Conservation (phyloP, 92 coral and sea anemone species). For the Galaxea fascicularis region DNA sequence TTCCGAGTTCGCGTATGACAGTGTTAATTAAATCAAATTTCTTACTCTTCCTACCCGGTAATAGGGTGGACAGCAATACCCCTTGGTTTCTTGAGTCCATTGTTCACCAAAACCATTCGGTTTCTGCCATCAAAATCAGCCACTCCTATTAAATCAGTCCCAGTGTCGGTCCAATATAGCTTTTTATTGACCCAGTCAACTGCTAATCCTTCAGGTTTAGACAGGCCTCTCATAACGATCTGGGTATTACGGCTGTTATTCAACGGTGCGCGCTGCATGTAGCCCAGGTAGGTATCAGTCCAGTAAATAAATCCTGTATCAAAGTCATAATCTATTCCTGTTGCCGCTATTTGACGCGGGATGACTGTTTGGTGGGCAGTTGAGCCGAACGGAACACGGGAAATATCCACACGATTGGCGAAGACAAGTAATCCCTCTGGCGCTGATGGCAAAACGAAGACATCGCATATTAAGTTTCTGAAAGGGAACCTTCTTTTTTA, state of each 20-base stretch:
- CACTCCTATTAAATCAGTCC: constrained; percentile 83
- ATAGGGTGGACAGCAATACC: constrained; percentile 82
- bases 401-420: constrained; percentile 83
- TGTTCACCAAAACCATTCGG: constrained; percentile 65
- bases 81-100: constrained; percentile 82
- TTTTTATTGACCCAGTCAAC: constrained; percentile 92
- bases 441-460: constrained; percentile 22
- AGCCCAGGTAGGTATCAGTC: constrained; percentile 77
- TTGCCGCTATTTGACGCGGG: constrained; percentile 70
- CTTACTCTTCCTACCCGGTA: constrained; percentile 67
- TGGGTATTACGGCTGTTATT: constrained; percentile 53
- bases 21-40: too few species aligned
- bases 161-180: constrained; percentile 95
- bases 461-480: too few species aligned
- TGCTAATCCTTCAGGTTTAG: constrained; percentile 92
- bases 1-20: too few species aligned
- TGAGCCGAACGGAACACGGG: constrained; percentile 63
- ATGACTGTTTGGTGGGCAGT: constrained; percentile 67
- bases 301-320: constrained; percentile 70
- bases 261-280: constrained; percentile 74
- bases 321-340: constrained; percentile 83
- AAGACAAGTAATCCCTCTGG: constrained; percentile 71
- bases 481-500: too few species aligned
- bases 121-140: constrained; percentile 84
- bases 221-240: constrained; percentile 40